phyloP scores from a whole-genome alignment of 1,140 invertebrate genomes.

The Oreohelix idahoensis region DNA sequence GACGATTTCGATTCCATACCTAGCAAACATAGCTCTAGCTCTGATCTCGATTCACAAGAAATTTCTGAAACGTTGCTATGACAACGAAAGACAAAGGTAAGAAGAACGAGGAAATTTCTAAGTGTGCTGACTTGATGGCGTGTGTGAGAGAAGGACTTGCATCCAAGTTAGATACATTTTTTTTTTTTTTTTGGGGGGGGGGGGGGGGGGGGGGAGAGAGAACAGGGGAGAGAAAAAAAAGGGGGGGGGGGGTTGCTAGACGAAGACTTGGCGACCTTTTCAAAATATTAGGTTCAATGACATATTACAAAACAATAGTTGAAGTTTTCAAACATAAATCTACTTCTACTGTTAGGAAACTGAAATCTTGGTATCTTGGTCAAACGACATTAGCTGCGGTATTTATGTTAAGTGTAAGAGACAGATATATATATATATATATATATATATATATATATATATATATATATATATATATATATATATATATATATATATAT shows the following conservation, averaged over 20 bases:
- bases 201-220: no score
- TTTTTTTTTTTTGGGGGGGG: no score
- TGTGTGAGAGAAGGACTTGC: not conserved
- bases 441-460: no score
- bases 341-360: no score
- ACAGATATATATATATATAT: no score
- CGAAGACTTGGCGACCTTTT: not conserved
- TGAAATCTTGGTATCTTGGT: no score
- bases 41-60: conserved; percentile 52
- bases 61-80: conserved; percentile 68
- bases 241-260: not conserved
- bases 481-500: no score
- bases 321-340: no score
- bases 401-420: no score
- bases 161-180: not conserved
- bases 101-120: conserved; percentile 4
- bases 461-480: no score
- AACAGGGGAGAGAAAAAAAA: not conserved
- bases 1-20: conserved; percentile 58
- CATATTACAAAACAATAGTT: no score
- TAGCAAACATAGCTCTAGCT: conserved; percentile 63
- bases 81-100: conserved; percentile 47
- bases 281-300: not conserved
- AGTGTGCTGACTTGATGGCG: not conserved
- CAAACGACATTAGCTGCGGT: no score